Percentiles rank a stretch among this genome's conserved stretches.
These are phyloP conservation scores for Platorchestia sp. DNA, from an alignment of 1,140 invertebrate species.

Conservation along the genomic window DNA sequence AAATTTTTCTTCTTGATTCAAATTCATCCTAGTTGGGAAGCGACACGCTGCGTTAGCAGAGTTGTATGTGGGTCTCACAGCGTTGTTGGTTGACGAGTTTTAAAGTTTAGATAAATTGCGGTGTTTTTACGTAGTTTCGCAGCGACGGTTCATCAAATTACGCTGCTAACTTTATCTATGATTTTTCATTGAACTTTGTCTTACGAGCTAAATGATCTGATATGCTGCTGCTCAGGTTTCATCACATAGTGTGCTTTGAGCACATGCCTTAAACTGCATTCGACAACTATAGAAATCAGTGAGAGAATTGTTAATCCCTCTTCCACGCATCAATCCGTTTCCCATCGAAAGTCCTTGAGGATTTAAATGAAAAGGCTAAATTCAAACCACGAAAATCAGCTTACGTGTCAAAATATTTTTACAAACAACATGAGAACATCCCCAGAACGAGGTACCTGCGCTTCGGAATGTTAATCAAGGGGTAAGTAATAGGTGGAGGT, in stretches of 20 bases:
- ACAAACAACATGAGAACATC: background rate
- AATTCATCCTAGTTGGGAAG: background rate
- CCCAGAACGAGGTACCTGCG: background rate
- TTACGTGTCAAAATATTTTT: too few relatives aligned
- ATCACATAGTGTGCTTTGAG: background rate
- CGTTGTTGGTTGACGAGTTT: too few relatives aligned
- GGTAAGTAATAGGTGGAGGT: too few relatives aligned
- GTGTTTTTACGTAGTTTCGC: background rate
- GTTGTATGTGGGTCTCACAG: too few relatives aligned
- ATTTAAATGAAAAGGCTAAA: background rate
- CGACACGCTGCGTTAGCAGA: background rate
- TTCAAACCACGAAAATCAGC: background rate
- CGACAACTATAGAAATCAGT: background rate
- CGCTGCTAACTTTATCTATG: too few relatives aligned
- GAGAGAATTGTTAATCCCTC: background rate
- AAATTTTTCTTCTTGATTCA: background rate
- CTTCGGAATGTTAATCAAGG: too few relatives aligned
- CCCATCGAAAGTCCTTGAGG: background rate
- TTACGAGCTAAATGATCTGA: background rate
- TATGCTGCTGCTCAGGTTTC: background rate
- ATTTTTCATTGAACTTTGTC: too few relatives aligned
- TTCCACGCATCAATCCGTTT: background rate
- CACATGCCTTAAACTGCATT: background rate
- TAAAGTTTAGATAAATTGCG: background rate
- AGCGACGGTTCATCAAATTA: too few relatives aligned